Evolutionary conservation across 2,797 vertebrate species (phyloP).

Genomic region (Takifugu ocellatus): DNA sequence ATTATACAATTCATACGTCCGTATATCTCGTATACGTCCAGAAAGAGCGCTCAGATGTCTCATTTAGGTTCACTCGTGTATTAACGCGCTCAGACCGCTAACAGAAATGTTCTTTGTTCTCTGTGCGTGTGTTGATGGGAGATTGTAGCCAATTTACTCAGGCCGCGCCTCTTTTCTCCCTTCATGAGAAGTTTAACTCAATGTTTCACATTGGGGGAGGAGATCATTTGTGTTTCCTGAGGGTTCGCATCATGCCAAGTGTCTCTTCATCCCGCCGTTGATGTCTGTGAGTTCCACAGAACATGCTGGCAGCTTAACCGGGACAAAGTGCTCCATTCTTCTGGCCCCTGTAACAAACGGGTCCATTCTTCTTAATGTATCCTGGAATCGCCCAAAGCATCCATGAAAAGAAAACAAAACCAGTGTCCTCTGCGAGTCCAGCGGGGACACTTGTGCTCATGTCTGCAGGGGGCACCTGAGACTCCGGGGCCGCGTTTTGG

Average conservation of each 20-base stretch:
- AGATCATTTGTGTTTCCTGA: background rate
- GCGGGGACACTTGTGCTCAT: constrained; percentile 42
- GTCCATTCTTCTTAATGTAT: constrained; percentile 61
- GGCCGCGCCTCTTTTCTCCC: too few species aligned
- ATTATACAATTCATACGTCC: constrained; percentile 35
- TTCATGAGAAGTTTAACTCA: constrained; percentile 11
- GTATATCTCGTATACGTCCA: constrained; percentile 11
- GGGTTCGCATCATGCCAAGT: constrained; percentile 22
- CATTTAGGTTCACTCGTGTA: background rate
- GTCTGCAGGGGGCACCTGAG: constrained; percentile 25
- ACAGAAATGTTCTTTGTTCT: background rate
- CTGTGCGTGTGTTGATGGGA: too few species aligned
- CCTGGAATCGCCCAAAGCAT: constrained; percentile 57
- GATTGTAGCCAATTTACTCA: too few species aligned
- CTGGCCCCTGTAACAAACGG: constrained; percentile 37
- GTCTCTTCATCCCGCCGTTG: constrained; percentile 29
- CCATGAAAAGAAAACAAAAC: constrained; percentile 48
- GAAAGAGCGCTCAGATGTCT: constrained; percentile 10
- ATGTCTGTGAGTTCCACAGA: constrained; percentile 39
- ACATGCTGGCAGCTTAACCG: constrained; percentile 52
- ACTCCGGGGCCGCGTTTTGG: constrained; percentile 36
- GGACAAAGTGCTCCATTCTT: constrained; percentile 69
- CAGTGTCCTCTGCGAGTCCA: constrained; percentile 44
- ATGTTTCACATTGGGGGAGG: constrained; percentile 1
- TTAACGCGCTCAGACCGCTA: background rate